phyloP scores from a whole-genome alignment of 2,113 vertebrate species.

The Meriones unguiculatus region DNA sequence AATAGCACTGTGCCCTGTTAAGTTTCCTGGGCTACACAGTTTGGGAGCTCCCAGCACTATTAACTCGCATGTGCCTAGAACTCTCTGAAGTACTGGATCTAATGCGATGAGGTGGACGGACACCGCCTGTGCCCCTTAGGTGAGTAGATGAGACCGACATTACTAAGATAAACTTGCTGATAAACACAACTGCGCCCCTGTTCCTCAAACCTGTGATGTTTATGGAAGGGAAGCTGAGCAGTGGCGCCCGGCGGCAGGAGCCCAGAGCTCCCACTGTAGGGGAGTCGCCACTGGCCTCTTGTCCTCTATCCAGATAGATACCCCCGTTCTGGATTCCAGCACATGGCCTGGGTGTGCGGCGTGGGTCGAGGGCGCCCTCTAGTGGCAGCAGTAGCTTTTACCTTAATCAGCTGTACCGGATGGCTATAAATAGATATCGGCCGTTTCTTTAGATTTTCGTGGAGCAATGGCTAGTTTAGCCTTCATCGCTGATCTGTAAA shows the following conservation, averaged over 20 bases:
- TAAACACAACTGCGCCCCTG: background rate
- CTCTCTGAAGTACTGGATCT: background rate
- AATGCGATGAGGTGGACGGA: background rate
- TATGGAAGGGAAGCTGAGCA: background rate
- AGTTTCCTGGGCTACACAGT: background rate
- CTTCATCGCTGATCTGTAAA: background rate
- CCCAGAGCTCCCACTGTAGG: background rate
- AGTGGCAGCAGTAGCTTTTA: slow-evolving; percentile 38
- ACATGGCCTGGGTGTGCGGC: background rate
- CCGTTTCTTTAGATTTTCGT: background rate
- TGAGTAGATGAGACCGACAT: background rate
- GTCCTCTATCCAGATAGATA: background rate
- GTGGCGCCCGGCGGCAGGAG: background rate
- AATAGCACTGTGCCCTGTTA: background rate
- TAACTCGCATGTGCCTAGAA: background rate
- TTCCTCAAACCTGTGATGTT: background rate
- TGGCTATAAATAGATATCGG: background rate
- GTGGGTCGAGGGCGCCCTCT: slow-evolving; percentile 65
- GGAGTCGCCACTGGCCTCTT: background rate
- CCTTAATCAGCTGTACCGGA: background rate
- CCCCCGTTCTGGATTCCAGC: background rate
- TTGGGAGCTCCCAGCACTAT: background rate
- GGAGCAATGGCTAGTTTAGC: background rate
- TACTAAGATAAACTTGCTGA: background rate
- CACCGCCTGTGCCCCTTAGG: background rate